Conservation (phyloP, 2,797 vertebrate species). For the Artibeus jamaicensis region DNA sequence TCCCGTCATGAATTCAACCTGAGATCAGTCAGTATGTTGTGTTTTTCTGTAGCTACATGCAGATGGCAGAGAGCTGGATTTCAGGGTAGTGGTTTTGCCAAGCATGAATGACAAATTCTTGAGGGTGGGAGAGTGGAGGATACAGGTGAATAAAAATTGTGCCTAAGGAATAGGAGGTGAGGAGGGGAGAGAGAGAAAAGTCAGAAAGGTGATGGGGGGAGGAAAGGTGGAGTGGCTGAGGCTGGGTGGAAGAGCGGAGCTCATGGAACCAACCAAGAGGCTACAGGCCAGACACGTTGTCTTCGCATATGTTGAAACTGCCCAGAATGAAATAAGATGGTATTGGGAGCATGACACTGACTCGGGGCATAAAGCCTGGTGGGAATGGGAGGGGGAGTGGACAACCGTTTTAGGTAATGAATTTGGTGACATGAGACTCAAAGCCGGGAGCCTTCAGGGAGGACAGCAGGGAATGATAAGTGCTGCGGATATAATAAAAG, state of each 20-base stretch:
- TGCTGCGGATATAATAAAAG: background rate
- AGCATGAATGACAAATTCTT: too few species aligned
- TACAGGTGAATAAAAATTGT: background rate
- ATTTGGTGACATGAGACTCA: background rate
- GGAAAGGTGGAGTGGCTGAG: background rate
- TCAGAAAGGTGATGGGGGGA: background rate
- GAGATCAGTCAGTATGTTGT: background rate
- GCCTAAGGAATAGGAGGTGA: background rate
- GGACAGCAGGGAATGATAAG: background rate
- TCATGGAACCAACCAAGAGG: background rate
- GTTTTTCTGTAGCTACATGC: background rate
- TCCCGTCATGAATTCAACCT: background rate
- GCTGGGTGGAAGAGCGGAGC: background rate
- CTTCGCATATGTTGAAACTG: background rate
- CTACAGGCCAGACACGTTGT: accelerated
- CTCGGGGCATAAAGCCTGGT: background rate
- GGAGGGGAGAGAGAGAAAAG: background rate
- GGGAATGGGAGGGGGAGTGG: background rate
- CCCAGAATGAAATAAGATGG: background rate
- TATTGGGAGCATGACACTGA: background rate
- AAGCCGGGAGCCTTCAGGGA: background rate
- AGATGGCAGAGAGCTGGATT: background rate
- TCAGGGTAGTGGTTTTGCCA: background rate
- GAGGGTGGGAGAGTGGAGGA: background rate
- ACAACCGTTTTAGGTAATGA: background rate